Conservation (phyloP, 2,113 vertebrate species). For the Lepidothrix coronata region DNA sequence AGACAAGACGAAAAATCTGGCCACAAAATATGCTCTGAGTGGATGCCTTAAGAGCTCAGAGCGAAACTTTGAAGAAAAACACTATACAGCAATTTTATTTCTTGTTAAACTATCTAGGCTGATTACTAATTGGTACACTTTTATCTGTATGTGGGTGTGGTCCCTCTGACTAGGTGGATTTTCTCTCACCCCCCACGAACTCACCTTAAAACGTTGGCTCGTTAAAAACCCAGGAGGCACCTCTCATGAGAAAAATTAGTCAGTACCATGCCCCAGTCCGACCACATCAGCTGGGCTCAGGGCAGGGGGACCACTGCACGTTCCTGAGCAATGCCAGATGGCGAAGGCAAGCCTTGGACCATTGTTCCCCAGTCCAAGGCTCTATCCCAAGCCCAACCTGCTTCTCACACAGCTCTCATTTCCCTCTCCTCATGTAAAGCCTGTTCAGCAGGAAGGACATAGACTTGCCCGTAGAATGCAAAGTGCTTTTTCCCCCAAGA, state of each 20-base stretch:
- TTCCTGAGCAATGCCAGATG: background rate
- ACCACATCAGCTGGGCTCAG: background rate
- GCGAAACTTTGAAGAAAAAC: background rate
- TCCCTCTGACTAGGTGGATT: background rate
- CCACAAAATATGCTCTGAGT: background rate
- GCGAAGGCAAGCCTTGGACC: background rate
- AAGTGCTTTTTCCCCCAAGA: fast-evolving
- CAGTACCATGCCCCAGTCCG: fast-evolving
- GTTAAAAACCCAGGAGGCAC: background rate
- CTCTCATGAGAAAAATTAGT: background rate
- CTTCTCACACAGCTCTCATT: background rate
- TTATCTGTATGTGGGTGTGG: fast-evolving
- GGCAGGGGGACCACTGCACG: background rate
- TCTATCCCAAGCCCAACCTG: background rate
- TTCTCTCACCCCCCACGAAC: background rate
- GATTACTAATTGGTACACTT: background rate
- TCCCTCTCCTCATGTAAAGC: background rate
- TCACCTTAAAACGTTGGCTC: background rate
- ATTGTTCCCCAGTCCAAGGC: background rate
- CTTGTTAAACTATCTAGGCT: background rate
- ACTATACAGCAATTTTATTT: background rate
- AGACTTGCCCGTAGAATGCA: fast-evolving
- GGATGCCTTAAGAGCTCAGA: background rate
- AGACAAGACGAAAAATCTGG: background rate
- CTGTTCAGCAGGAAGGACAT: background rate